Percentiles rank a stretch among this genome's conserved stretches.
Conservation (phyloP, 92 coral and sea anemone genomes). For the Parazoanthus darwini region DNA sequence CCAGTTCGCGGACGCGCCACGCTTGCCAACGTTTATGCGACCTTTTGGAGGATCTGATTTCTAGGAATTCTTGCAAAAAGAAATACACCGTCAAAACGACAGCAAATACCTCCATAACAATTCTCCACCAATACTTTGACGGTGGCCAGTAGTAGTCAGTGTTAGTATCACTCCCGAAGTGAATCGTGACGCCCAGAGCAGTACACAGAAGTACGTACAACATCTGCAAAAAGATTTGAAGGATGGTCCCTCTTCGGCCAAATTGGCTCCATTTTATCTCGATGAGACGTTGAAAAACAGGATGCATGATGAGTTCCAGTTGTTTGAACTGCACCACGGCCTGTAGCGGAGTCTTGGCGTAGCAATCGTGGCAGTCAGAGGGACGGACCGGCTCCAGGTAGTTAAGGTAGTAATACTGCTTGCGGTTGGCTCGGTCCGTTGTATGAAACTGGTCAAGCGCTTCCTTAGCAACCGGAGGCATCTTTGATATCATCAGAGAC, state of each 20-base stretch:
- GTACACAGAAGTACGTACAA: constrained; percentile 87
- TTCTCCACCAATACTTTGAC: constrained; percentile 90
- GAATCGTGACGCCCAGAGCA: constrained; percentile 84
- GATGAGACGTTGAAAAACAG: constrained; percentile 92
- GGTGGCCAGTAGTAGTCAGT: constrained; percentile 76
- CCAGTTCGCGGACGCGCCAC: constrained; percentile 82
- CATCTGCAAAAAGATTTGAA: constrained; percentile 75
- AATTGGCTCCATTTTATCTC: constrained; percentile 91
- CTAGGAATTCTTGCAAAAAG: constrained; percentile 79
- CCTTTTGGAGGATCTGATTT: constrained; percentile 73
- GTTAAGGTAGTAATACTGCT: constrained; percentile 92
- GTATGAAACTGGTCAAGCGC: constrained; percentile 97
- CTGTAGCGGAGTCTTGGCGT: constrained; percentile 83
- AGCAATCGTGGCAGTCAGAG: constrained; percentile 41
- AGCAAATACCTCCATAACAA: constrained; percentile 85
- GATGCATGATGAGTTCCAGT: constrained; percentile 97
- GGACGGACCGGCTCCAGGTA: constrained; percentile 73
- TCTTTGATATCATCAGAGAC: constrained; percentile 95
- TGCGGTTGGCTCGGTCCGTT: constrained; percentile 92
- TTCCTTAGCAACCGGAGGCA: constrained; percentile 99
- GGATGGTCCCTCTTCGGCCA: constrained; percentile 80
- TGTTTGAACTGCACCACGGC: constrained; percentile 86
- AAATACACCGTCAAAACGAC: constrained; percentile 77
- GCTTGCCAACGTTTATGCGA: constrained; percentile 78
- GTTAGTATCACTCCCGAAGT: constrained; percentile 55